Evolutionary conservation across 1,140 invertebrate species (phyloP).

Genomic region (Drosophila ohnishii): DNA sequence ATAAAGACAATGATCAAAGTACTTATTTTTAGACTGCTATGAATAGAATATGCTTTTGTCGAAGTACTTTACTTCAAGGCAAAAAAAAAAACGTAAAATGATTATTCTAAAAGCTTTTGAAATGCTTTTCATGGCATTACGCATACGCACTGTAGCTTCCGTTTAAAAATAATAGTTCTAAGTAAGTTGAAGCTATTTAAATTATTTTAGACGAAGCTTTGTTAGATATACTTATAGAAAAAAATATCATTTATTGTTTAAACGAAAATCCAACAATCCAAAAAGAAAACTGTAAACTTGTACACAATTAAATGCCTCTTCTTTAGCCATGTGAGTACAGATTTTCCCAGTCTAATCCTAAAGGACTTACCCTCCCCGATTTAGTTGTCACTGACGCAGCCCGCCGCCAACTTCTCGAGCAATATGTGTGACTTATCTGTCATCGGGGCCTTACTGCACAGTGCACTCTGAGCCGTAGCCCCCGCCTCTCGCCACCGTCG

Average conservation of each 20-base stretch:
- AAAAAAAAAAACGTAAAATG: background rate
- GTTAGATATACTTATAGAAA: too few species aligned
- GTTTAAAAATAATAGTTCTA: too few species aligned
- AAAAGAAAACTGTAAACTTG: background rate
- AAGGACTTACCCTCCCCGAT: background rate
- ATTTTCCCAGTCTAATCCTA: background rate
- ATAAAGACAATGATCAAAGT: too few species aligned
- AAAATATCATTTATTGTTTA: background rate
- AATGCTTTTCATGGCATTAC: background rate
- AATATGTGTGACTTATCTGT: constrained; percentile 73
- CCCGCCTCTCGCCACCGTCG: background rate
- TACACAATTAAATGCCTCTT: background rate
- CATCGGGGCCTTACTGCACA: constrained; percentile 36
- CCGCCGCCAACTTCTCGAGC: constrained; percentile 20
- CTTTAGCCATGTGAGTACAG: background rate
- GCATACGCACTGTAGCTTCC: background rate
- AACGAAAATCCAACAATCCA: too few species aligned
- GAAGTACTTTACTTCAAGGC: background rate
- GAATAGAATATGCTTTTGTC: background rate
- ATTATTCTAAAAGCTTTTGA: background rate
- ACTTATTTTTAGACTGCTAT: background rate
- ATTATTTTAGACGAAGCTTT: background rate
- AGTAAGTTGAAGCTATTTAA: background rate
- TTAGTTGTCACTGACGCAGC: constrained; percentile 1
- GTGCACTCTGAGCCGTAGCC: constrained; percentile 14